phyloP scores from a whole-genome alignment of 35 echinoderm and acorn worm genomes.

The Ophiothrix spiculata region DNA sequence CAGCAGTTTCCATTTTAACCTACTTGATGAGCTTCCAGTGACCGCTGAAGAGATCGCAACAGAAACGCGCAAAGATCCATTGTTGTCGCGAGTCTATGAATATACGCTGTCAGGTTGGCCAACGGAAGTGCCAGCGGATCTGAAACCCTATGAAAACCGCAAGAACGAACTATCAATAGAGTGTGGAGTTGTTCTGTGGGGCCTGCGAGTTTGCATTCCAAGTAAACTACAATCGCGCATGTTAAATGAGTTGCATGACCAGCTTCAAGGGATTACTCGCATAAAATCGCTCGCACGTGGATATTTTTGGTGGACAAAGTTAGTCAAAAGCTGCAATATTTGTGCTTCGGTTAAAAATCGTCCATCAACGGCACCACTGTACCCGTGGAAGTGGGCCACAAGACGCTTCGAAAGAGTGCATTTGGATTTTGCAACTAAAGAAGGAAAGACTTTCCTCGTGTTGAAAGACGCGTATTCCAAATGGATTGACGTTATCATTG shows the following conservation, averaged over 20 bases:
- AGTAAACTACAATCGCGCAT: not conserved
- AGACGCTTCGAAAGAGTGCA: conserved; percentile 11
- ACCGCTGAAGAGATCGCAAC: conserved; percentile 5
- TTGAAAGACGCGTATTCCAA: conserved; percentile 47
- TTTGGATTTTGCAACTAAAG: conserved; percentile 43
- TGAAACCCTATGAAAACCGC: not conserved
- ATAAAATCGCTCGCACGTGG: conserved; percentile 41
- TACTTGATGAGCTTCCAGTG: conserved; percentile 32
- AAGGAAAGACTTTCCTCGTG: conserved; percentile 23
- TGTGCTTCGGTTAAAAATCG: conserved; percentile 8
- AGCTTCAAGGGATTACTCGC: conserved; percentile 32
- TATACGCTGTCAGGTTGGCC: conserved; percentile 43
- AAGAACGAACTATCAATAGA: conserved; percentile 39
- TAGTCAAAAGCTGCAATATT: conserved; percentile 3
- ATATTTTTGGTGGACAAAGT: conserved; percentile 48
- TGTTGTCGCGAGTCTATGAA: conserved; percentile 33
- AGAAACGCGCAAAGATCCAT: conserved; percentile 18
- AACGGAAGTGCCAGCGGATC: conserved; percentile 1
- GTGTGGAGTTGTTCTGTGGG: conserved; percentile 24
- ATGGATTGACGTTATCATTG: conserved; percentile 43
- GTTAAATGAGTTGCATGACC: conserved; percentile 29
- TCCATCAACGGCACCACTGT: not conserved
- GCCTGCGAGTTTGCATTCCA: conserved; percentile 33
- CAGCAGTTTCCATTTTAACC: not conserved
- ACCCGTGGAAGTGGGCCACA: conserved; percentile 16